Evolutionary conservation across 2,797 vertebrate species (phyloP), one percentile per base, ranked within the genome.

Genomic region (Phrynocephalus vlangalii): DNA sequence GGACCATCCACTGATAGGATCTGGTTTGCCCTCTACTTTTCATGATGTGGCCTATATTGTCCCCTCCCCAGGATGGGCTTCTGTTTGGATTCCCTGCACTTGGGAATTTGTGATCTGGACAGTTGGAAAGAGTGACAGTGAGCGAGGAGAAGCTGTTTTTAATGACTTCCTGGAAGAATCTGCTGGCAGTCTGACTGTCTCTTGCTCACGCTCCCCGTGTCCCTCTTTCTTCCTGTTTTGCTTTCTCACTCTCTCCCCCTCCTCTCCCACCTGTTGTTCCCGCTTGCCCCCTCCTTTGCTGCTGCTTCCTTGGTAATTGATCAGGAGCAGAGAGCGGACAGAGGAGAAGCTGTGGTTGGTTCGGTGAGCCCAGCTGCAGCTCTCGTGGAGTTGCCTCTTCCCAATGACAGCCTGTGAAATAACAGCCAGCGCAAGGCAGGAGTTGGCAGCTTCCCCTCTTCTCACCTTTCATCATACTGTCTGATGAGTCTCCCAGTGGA

Each of bases 21-120:
- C 24, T 15, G 1, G 13, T 28, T 50, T 24, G 22, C 5, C 66
- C 6, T 79, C 3, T 1, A 26, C 20, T 68, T 70, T 10, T 60
- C 15, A 16, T 60, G 15, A 60, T 44, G 6, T 75, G n/a, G 15
- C 16, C 33, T 7, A 20, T 20, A 2, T 44, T 30, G 20, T 75
- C 18, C 33, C 72, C 6, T 38, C n/a, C 33, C 60, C 33, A 26
- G n/a, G 20, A 50, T 28, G 44, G 22, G 22, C 71, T 76, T 76
- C 71, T 16, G 22, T 72, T 68, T 10, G 67, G 79, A 82, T 77
- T 87, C 79, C 50, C 88, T 70, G 78, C 6, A 44, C 90, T 68
- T 85, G 89, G 91, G 92, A 93, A 93, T 92, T 94, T 94, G 92
- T 84, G 82, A 89, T 90, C 71, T 91, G 91, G 87, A 75, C 80